Percentiles rank a stretch among this genome's conserved stretches.
Conservation (phyloP, 2,888 invertebrate species). For the Erannis defoliaria region DNA sequence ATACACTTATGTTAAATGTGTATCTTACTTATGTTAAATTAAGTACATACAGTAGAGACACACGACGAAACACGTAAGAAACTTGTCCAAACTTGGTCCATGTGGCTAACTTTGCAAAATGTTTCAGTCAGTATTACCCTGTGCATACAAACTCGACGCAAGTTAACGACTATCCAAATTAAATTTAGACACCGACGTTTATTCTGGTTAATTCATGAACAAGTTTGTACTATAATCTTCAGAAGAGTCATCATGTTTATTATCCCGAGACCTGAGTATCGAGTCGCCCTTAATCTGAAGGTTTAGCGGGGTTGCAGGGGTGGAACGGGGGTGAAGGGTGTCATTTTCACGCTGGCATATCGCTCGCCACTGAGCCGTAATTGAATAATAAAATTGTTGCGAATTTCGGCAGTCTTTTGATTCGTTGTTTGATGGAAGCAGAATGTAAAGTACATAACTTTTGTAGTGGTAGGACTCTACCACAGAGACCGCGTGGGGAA, state of each 20-base stretch:
- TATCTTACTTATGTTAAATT: background rate
- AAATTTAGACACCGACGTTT: slow-evolving; percentile 68
- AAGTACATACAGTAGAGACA: background rate
- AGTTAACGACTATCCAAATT: slow-evolving; percentile 67
- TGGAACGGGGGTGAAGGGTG: slow-evolving; percentile 55
- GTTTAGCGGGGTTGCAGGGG: slow-evolving; percentile 49
- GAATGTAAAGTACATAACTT: background rate
- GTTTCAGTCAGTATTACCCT: slow-evolving; percentile 32
- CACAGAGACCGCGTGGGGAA: too few relatives aligned
- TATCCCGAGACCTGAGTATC: slow-evolving; percentile 56
- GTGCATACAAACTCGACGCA: slow-evolving; percentile 61
- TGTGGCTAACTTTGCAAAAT: slow-evolving; percentile 30
- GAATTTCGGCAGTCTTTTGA: slow-evolving; percentile 68
- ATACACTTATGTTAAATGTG: too few relatives aligned
- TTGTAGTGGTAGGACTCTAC: too few relatives aligned
- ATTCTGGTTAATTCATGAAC: slow-evolving; percentile 70
- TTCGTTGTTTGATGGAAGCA: slow-evolving; percentile 56
- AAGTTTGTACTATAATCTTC: slow-evolving; percentile 64
- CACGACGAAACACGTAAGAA: slow-evolving; percentile 19
- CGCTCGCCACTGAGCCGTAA: slow-evolving; percentile 69
- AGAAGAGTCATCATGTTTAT: slow-evolving; percentile 70
- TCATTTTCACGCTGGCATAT: slow-evolving; percentile 76
- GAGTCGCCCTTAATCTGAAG: slow-evolving; percentile 57
- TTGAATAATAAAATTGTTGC: slow-evolving; percentile 77
- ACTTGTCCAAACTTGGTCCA: slow-evolving; percentile 26